Evolutionary conservation across 2,797 vertebrate species (phyloP), one percentile per base, ranked within the genome.

Genomic region (Crocodylus rhombifer): DNA sequence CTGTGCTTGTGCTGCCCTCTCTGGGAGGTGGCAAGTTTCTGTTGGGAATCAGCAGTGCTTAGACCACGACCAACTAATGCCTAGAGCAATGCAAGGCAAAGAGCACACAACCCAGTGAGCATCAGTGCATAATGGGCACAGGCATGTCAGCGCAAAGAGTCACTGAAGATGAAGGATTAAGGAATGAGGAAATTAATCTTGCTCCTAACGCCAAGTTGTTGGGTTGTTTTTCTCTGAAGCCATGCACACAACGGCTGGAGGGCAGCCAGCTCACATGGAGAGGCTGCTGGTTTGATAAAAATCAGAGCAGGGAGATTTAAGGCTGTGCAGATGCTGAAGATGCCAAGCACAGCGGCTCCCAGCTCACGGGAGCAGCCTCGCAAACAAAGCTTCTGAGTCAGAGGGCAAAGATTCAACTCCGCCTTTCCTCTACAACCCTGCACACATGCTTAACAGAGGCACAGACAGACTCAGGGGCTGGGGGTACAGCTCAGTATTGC

Each of bases 131-230:
- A 89, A 92, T 42, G 75, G 94, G 91, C 84, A 15, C 0, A 14
- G 92, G 82, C 89, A 87, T 6, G 1, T 94, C 79, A 77, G 80
- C 14, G 69, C 11, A 16, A 85, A 84, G 93, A 96, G 78, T 91
- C 1, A 74, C 84, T 82, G 84, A 84, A 90, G 60, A 89, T 60
- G 93, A 95, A 80, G 62, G 56, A 93, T 89, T 92, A 88, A 90
- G 96, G 90, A 89, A 93, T 95, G 76, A 90, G 83, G 93, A 96
- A 95, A 96, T 95, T 80, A 77, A 95, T 92, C 92, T 95, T 91
- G 89, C 89, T 96, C 89, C 89, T 84, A 87, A 96, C 75, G 75
- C 84, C 85, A 61, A 21, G 82, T 3, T 51, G 42, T 51, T 51
- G 25, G 56, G 84, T 77, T 33, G 73, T 84, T 75, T 91, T 84